Conservation (phyloP, 2,113 vertebrate species). For the Bufo bufo region DNA sequence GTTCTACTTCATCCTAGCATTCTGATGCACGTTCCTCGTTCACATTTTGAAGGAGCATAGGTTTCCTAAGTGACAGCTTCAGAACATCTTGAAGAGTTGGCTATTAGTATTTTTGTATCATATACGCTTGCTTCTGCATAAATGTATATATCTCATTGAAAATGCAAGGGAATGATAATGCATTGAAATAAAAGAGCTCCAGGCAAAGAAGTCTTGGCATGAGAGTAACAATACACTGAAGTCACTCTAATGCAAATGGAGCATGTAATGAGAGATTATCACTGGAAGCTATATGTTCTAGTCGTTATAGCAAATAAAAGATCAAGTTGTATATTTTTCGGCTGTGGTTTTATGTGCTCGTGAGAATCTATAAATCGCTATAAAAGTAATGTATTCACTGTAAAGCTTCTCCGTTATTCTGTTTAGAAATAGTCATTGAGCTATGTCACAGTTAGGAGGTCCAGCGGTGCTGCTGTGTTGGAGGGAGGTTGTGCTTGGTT, state of each 20-base stretch:
- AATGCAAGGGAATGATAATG: constrained; percentile 40
- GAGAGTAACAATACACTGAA: constrained; percentile 12
- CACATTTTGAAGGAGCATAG: constrained; percentile 18
- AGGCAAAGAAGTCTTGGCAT: constrained; percentile 22
- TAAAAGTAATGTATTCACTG: neutral
- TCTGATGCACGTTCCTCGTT: constrained; percentile 10
- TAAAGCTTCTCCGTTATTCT: neutral
- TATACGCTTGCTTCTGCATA: constrained; percentile 40
- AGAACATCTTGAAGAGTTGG: neutral
- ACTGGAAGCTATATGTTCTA: constrained; percentile 27
- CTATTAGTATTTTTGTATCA: constrained; percentile 38
- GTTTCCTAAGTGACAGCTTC: constrained; percentile 28
- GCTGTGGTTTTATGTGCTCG: neutral
- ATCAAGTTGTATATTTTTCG: constrained; percentile 1
- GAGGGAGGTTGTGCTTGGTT: neutral
- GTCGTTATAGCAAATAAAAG: constrained; percentile 2
- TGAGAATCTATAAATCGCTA: neutral
- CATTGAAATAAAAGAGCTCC: constrained; percentile 34
- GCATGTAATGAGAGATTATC: constrained; percentile 30
- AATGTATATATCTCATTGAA: constrained; percentile 50
- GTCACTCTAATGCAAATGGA: constrained; percentile 31
- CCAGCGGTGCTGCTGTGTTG: neutral
- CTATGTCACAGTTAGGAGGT: no score
- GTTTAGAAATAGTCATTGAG: no score
- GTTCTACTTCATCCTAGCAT: constrained; percentile 13